phyloP scores from a whole-genome alignment of 1,140 invertebrate species.

The Lepidostoma basale region DNA sequence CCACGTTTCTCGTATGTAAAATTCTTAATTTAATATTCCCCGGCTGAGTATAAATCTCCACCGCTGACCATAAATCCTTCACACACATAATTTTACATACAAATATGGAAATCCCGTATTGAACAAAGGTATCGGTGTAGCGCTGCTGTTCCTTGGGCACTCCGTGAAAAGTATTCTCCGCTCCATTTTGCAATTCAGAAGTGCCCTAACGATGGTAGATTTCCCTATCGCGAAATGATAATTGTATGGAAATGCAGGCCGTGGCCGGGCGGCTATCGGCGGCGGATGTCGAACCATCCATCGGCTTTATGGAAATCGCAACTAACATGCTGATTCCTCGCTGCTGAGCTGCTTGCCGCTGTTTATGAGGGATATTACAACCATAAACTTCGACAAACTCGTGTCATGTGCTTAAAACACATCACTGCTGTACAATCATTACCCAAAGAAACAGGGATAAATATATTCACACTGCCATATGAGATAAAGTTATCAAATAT shows the following conservation, averaged over 20 bases:
- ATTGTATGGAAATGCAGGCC: slow-evolving; percentile 6
- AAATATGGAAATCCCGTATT: slow-evolving; percentile 10
- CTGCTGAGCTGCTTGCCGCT: no score
- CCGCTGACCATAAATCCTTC: slow-evolving; percentile 11
- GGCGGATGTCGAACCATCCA: slow-evolving; percentile 19
- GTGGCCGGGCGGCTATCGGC: not conserved
- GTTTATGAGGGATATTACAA: no score
- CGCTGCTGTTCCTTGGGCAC: not conserved
- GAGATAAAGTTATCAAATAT: no score
- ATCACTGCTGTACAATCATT: no score
- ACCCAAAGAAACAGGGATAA: no score
- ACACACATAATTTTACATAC: not conserved
- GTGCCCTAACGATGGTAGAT: slow-evolving; percentile 1
- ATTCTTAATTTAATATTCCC: not conserved
- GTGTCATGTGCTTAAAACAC: no score
- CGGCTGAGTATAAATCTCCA: not conserved
- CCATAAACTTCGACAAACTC: no score
- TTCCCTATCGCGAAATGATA: slow-evolving; percentile 21
- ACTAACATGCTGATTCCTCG: no score
- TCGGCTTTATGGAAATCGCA: slow-evolving; percentile 3
- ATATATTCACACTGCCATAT: no score
- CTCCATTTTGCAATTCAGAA: slow-evolving; percentile 1
- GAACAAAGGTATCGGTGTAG: not conserved
- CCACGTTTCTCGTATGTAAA: not conserved
- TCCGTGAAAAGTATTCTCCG: not conserved